Evolutionary conservation across 2,113 vertebrate genomes (phyloP), one percentile per base, ranked within the genome.

Genomic region (Phalacrocorax pelagicus): DNA sequence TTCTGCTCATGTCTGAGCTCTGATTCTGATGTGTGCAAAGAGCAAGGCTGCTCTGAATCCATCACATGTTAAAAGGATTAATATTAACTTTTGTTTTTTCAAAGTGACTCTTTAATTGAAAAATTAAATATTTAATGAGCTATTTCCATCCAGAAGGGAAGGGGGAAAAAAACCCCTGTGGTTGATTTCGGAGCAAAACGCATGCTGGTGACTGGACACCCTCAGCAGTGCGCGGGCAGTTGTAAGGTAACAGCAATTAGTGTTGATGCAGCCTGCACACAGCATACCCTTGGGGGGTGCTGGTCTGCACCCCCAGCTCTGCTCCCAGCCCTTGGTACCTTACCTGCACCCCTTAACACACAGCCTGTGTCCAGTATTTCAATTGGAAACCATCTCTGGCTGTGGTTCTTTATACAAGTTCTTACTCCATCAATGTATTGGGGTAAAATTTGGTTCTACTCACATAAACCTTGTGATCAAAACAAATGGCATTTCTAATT

Each of bases 111-210:
- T 90, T 95, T 96, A 92, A 96, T 96, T 97, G 86, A 95, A 96
- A 95, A 85, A 73, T 55, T 96, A 92, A 96, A 88, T 97, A 96
- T 94, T 97, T 97, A 73, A 97, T 95, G 89, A 97, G 62, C 38
- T 91, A 70, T 73, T 94, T 87, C 84, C 75, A 79, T 72, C 81
- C 78, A 94, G 66, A 92, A 94, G 8, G 44, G 18, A 38, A 17
- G 9, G 2, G 18, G 1, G 1, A 5, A 7, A 30, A 74, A 54
- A 38, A 57, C 15, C 27, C 51, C 42, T 95, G 71, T 4, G 8
- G 55, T 94, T 94, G 32, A n/a, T 93, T 90, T 63, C 65, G 27
- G 77, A 67, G 91, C 40, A 94, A 73, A 96, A 80, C 13, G 69
- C 52, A 15, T 44, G 54, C 57, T 85, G 74, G 40, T 82, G 81